Evolutionary conservation across 2,113 vertebrate species (phyloP).

Genomic region (Lipotes vexillifer): DNA sequence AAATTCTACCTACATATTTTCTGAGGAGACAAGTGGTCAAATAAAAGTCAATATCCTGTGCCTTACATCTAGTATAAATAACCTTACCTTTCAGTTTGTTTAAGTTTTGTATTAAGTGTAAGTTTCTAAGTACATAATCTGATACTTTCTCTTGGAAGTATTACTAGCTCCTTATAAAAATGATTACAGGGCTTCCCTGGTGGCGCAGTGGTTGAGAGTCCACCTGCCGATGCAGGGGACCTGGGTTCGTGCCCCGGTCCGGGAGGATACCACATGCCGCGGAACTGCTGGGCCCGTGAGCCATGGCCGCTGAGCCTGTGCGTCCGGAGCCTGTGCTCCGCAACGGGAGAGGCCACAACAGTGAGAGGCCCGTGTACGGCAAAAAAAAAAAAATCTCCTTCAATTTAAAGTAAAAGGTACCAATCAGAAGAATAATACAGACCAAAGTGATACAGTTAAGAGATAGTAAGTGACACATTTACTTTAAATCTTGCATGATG

Average conservation of each 20-base stretch:
- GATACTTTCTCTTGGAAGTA: background rate
- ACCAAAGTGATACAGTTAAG: background rate
- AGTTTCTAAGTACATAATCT: background rate
- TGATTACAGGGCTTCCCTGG: background rate
- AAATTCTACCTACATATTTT: conserved; percentile 3
- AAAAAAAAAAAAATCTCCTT: background rate
- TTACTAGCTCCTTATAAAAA: background rate
- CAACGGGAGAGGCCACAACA: too few species aligned
- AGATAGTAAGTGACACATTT: background rate
- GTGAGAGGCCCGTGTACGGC: too few species aligned
- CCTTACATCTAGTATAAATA: background rate
- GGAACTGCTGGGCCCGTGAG: too few species aligned
- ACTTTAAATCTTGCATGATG: conserved; percentile 24
- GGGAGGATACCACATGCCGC: too few species aligned
- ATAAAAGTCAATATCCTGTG: background rate
- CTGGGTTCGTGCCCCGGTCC: too few species aligned
- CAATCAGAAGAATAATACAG: background rate
- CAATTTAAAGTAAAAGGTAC: conserved; percentile 10
- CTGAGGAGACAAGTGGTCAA: background rate
- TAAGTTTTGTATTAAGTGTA: background rate
- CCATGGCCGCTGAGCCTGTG: too few species aligned
- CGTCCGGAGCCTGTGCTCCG: too few species aligned
- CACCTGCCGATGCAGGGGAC: too few species aligned
- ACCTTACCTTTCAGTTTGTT: background rate
- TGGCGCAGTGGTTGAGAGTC: too few species aligned